Evolutionary conservation across 2,113 vertebrate genomes (phyloP).

Genomic region (Acanthisitta chloris): DNA sequence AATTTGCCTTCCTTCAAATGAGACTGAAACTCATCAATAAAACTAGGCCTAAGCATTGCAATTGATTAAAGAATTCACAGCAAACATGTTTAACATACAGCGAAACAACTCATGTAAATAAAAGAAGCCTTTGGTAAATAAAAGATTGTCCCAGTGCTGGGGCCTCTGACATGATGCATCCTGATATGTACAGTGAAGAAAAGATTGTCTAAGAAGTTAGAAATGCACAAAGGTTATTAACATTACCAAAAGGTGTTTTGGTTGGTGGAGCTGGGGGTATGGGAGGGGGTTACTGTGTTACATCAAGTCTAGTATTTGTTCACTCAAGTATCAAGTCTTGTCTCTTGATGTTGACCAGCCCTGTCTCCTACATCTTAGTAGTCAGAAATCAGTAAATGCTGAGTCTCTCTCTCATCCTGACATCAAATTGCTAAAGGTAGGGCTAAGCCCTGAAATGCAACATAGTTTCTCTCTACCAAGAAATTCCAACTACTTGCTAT

Average conservation of each 20-base stretch:
- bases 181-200: background rate
- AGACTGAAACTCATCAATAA: constrained; percentile 56
- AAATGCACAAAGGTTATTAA: background rate
- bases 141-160: background rate
- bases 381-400: background rate
- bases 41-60: constrained; percentile 6
- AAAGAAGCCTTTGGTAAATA: background rate
- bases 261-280: background rate
- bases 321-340: background rate
- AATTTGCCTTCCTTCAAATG: constrained; percentile 50
- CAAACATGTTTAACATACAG: background rate
- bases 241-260: background rate
- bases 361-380: background rate
- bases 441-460: background rate
- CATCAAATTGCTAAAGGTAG: background rate
- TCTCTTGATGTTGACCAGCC: background rate
- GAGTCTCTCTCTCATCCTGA: background rate
- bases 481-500: background rate
- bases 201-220: background rate
- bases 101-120: background rate
- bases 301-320: background rate
- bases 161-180: background rate
- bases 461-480: background rate
- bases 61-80: constrained; percentile 22
- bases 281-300: background rate